phyloP scores from a whole-genome alignment of 2,113 vertebrate genomes.

The Oenanthe melanoleuca region DNA sequence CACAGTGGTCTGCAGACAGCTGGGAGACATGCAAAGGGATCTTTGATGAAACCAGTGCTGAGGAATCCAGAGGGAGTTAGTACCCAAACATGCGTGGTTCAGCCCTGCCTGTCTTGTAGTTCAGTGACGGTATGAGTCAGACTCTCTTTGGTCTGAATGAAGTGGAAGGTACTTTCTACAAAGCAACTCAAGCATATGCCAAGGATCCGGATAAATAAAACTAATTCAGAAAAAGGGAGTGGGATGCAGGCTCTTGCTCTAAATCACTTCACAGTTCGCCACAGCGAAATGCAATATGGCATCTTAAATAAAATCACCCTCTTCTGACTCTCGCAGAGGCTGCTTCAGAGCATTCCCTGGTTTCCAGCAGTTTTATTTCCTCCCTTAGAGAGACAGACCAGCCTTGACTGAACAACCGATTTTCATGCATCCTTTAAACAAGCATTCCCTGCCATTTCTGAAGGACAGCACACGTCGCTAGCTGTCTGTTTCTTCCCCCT shows the following conservation, averaged over 20 bases:
- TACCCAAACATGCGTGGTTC: slow-evolving; percentile 62
- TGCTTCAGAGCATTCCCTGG: slow-evolving; percentile 54
- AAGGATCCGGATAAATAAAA: slow-evolving; percentile 63
- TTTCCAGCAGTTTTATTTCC: slow-evolving; percentile 54
- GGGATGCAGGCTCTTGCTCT: slow-evolving; percentile 53
- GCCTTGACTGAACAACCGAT: slow-evolving; percentile 44
- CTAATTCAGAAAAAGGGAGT: slow-evolving; percentile 69
- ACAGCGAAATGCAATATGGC: slow-evolving; percentile 50
- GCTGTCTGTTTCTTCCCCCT: neutral
- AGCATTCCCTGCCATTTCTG: slow-evolving; percentile 26
- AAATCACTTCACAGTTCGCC: slow-evolving; percentile 38
- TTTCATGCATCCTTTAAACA: slow-evolving; percentile 45
- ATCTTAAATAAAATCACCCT: slow-evolving; percentile 63
- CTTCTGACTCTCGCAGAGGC: slow-evolving; percentile 47
- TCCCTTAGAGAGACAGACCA: slow-evolving; percentile 27
- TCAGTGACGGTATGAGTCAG: slow-evolving; percentile 55
- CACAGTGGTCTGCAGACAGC: neutral
- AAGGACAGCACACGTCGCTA: slow-evolving; percentile 18
- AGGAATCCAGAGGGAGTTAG: slow-evolving; percentile 46
- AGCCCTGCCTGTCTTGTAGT: slow-evolving; percentile 51
- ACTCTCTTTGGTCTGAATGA: slow-evolving; percentile 64
- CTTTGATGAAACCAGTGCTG: neutral
- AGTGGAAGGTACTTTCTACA: slow-evolving; percentile 67
- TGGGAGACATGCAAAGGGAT: neutral
- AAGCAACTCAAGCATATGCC: slow-evolving; percentile 60